phyloP scores from a whole-genome alignment of 92 coral and sea anemone species.

The Actinostola sp. region DNA sequence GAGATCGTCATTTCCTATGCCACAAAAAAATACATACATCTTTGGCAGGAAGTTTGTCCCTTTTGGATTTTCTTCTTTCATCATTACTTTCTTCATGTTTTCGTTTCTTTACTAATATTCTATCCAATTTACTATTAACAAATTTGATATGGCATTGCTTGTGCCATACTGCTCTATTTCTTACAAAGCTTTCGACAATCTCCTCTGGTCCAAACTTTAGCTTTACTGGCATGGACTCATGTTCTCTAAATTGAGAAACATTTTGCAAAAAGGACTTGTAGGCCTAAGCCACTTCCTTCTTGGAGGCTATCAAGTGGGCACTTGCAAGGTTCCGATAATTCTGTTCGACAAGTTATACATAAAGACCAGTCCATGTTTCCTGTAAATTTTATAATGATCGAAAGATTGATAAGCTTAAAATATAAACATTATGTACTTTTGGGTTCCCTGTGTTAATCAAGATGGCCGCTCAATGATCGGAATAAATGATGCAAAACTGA shows the following conservation, averaged over 20 bases:
- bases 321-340: constrained; percentile 13
- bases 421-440: no score
- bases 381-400: background rate
- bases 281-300: constrained; percentile 30
- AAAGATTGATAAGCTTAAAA: background rate
- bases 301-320: constrained; percentile 37
- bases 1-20: constrained; percentile 13
- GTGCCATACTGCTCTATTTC: constrained; percentile 42
- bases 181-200: constrained; percentile 29
- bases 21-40: no score
- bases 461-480: background rate
- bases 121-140: constrained; percentile 31
- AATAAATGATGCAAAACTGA: background rate
- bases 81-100: no score
- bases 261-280: constrained; percentile 28
- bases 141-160: constrained; percentile 41
- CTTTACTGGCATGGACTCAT: constrained; percentile 25
- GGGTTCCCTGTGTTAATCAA: no score
- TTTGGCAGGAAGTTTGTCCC: no score
- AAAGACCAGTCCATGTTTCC: constrained; percentile 1
- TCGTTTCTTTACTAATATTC: constrained; percentile 6
- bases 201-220: no score
- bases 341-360: background rate
- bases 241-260: constrained; percentile 21
- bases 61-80: no score